phyloP scores from a whole-genome alignment of 2,113 vertebrate genomes.

The Equus quagga region DNA sequence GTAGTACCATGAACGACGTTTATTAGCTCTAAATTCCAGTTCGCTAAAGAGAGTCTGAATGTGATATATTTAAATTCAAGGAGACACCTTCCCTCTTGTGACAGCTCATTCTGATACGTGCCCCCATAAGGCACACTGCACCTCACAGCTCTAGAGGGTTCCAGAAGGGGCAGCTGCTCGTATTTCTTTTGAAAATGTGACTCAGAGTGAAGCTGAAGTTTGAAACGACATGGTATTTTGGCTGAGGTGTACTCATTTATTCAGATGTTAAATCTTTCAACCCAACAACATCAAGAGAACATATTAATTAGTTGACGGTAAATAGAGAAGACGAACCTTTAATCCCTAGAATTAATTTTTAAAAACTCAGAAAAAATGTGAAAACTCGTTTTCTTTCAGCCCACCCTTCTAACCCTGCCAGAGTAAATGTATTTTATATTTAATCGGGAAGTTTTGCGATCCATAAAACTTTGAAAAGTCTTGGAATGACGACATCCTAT shows the following conservation, averaged over 20 bases:
- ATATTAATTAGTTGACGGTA: conserved; percentile 68
- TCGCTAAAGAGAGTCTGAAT: neutral
- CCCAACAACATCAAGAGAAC: conserved; percentile 66
- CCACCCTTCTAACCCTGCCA: conserved; percentile 8
- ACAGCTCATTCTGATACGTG: neutral
- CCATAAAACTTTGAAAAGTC: conserved; percentile 55
- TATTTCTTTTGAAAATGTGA: conserved; percentile 70
- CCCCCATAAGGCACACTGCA: neutral
- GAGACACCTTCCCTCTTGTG: neutral
- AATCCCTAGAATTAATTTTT: conserved; percentile 64
- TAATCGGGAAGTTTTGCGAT: conserved; percentile 59
- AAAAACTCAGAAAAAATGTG: conserved; percentile 51
- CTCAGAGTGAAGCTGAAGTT: conserved; percentile 52
- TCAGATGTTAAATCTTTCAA: conserved; percentile 62
- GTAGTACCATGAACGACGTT: neutral
- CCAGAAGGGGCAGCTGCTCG: neutral
- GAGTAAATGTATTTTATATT: conserved; percentile 74
- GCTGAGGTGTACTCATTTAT: conserved; percentile 7
- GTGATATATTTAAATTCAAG: neutral
- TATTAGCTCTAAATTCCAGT: neutral
- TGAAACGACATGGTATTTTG: conserved; percentile 72
- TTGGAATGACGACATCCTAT: conserved; percentile 51
- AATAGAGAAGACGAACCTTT: conserved; percentile 71
- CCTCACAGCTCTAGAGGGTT: neutral
- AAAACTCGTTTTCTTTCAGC: conserved; percentile 68